Evolutionary conservation across 1,140 invertebrate species (phyloP).

Genomic region (Euglossa dilemma): DNA sequence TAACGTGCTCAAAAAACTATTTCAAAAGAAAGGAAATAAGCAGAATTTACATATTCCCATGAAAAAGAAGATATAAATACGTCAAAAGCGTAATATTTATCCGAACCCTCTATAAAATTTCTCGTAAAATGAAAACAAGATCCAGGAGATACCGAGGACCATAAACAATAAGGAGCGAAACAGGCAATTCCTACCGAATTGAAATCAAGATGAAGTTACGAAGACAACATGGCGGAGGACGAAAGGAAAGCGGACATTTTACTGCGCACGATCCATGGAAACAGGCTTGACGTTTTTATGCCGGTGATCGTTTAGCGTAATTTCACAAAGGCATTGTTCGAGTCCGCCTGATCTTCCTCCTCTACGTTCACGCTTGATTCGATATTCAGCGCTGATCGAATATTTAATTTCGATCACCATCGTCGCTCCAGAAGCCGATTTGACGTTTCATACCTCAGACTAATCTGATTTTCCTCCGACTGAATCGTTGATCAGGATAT

Average conservation of each 20-base stretch:
- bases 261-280: not conserved
- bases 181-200: not conserved
- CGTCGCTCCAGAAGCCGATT: not conserved
- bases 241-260: not conserved
- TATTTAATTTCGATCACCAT: constrained; percentile 19
- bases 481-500: not conserved
- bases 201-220: not conserved
- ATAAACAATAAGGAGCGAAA: not conserved
- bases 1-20: no score
- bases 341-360: not conserved
- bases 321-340: constrained; percentile 8
- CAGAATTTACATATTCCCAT: no score
- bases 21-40: no score
- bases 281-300: constrained; percentile 24
- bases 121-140: not conserved
- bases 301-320: constrained; percentile 19
- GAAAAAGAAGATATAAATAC: not conserved
- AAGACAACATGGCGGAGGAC: not conserved
- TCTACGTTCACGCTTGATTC: constrained; percentile 5
- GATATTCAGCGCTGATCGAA: constrained; percentile 12
- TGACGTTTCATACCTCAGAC: constrained; percentile 2
- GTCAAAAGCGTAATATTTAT: not conserved
- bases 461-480: not conserved
- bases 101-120: not conserved
- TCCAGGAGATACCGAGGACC: not conserved